These are phyloP conservation scores for Paraescarpia echinospica DNA, from an alignment of 1,140 invertebrate species.

Conservation along the genomic window DNA sequence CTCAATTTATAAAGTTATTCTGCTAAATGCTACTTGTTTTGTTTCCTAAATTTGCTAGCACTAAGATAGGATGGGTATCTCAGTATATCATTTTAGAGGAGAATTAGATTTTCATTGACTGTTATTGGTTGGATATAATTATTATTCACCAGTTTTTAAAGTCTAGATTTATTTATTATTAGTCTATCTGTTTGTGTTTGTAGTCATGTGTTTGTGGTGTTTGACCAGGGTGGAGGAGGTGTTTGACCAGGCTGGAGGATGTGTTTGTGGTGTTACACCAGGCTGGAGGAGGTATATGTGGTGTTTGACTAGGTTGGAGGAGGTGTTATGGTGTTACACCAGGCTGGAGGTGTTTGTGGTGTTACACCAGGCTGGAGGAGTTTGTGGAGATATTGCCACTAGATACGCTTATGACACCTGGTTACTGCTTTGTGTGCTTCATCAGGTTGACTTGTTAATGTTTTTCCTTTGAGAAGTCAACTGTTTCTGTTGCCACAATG, in stretches of 20 bases:
- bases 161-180: neutral
- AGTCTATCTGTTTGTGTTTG: neutral
- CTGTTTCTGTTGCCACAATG: neutral
- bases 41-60: neutral
- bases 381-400: neutral
- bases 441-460: neutral
- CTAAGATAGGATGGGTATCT: neutral
- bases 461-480: neutral
- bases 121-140: conserved; percentile 1
- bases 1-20: neutral
- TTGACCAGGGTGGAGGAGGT: too few relatives aligned
- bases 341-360: too few relatives aligned
- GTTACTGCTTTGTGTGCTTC: neutral
- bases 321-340: too few relatives aligned
- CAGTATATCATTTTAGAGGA: neutral
- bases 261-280: too few relatives aligned
- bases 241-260: too few relatives aligned
- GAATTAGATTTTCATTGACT: neutral
- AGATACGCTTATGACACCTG: neutral
- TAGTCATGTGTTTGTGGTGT: neutral
- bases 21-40: neutral
- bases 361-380: neutral
- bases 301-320: too few relatives aligned
- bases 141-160: neutral
- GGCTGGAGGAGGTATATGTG: too few relatives aligned